These are phyloP conservation scores for Hoplodrina ambigua DNA, from an alignment of 2,888 invertebrate genomes.

Conservation along the genomic window DNA sequence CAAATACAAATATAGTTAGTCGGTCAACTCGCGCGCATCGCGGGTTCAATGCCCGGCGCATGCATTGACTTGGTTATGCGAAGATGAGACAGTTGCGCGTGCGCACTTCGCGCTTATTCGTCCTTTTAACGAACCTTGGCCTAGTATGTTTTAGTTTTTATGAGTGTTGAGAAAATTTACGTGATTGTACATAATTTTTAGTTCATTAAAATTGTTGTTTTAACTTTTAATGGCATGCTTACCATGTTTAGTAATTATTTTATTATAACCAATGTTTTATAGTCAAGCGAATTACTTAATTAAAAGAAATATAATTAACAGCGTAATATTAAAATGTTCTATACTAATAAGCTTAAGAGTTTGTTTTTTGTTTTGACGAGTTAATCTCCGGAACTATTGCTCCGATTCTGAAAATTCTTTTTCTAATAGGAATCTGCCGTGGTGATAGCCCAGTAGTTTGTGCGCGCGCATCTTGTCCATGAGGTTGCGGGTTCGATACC, in stretches of 20 bases:
- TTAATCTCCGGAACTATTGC: too few relatives aligned
- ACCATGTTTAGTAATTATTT: background rate
- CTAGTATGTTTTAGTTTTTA: constrained; percentile 32
- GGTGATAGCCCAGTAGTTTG: too few relatives aligned
- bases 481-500: too few relatives aligned
- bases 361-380: too few relatives aligned
- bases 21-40: constrained; percentile 61
- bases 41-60: constrained; percentile 56
- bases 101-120: constrained; percentile 24
- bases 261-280: background rate
- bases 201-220: constrained; percentile 17
- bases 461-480: too few relatives aligned
- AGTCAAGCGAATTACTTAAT: background rate
- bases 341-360: too few relatives aligned
- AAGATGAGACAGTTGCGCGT: constrained; percentile 37
- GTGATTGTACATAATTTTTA: constrained; percentile 19
- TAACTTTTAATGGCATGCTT: background rate
- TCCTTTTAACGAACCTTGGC: constrained; percentile 43
- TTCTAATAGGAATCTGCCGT: too few relatives aligned
- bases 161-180: constrained; percentile 24
- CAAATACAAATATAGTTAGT: constrained; percentile 63
- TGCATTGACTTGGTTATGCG: constrained; percentile 39
- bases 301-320: too few relatives aligned
- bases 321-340: too few relatives aligned
- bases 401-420: too few relatives aligned